Percentiles rank a stretch among this genome's conserved stretches.
These are phyloP conservation scores for Hydroisotoma schaefferi DNA, from an alignment of 2,888 invertebrate genomes.

Conservation along the genomic window DNA sequence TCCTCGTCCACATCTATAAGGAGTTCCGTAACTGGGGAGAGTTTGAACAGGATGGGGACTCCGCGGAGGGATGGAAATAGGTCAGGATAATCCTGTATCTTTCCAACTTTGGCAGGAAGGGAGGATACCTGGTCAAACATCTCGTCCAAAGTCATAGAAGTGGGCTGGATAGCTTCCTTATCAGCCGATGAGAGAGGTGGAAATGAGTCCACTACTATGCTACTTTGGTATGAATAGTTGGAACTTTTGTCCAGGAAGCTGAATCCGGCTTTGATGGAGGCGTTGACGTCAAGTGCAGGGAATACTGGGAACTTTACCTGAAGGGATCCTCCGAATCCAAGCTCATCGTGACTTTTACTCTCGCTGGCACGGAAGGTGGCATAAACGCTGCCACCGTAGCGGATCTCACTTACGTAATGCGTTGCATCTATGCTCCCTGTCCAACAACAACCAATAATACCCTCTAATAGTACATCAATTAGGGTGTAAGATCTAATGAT, in stretches of 20 bases:
- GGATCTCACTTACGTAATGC: slow-evolving; percentile 1
- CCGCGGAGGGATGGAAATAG: neutral
- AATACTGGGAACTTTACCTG: neutral
- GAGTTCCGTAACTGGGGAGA: neutral
- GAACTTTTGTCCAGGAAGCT: neutral
- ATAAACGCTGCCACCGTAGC: neutral
- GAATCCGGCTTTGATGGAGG: neutral
- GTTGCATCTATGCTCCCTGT: neutral
- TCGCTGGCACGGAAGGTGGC: neutral
- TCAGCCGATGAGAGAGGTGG: too few species aligned
- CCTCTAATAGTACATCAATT: neutral
- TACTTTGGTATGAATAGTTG: too few species aligned
- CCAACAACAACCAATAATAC: neutral
- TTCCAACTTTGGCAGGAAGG: neutral
- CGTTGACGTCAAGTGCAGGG: neutral
- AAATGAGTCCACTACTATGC: too few species aligned
- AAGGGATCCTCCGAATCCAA: neutral
- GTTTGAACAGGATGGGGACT: neutral
- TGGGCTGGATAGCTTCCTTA: too few species aligned
- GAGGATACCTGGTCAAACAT: neutral
- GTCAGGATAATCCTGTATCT: neutral
- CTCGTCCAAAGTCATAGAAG: neutral
- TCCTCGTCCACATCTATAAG: neutral
- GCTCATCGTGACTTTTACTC: neutral
- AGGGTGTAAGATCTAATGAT: neutral